Base-by-base conservation (phyloP, 2,797 vertebrate genomes). In the Limnodromus scolopaceus region DNA sequence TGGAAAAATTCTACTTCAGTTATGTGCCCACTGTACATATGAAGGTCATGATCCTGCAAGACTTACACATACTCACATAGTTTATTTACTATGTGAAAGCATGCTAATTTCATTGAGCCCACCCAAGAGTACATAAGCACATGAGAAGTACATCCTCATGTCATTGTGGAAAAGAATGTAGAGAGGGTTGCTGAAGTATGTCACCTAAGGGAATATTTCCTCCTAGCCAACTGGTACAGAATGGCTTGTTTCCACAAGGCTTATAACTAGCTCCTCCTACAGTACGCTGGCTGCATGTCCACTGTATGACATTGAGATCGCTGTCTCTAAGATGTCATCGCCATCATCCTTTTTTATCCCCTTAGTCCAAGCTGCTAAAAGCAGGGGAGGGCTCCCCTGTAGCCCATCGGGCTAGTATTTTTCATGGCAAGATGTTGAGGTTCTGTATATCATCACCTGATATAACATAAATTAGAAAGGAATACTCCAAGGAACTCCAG, bases 321-420 rank as follows among this genome's bases (percentile, higher is more conserved):
- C 20, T 45, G 14, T 34, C 36, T 58, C 43, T 34, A 55, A 69
- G 36, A 43, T 1, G 0, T 54, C 4, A 1, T 51, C 8, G 8
- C 32, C 23, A 45, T 57, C 4, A 30, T n/a, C 9, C 16, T 32
- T 54, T 69, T 65, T 48, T 27, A 30, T 53, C 9, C 4, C n/a
- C 27, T 6, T 41, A 36, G 10, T 34, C 25, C 34, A 54, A 83
- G 43, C 23, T n/a, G 13, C 11, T 8, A 49, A 51, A 53, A 87
- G 10, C 25, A 87, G 54, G 17, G 24, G 22, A 87, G 4, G 27
- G 13, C 6, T 81, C 17, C 41, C 46, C 20, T 24, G 18, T 15
- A 76, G 23, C n/a, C 28, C 49, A 24, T 34, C 25, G 23, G 61
- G 41, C n/a, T 38, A 49, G 23, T 38, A 61, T 30, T 78, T 75